Conservation (phyloP, 2,113 vertebrate species). For the Colossoma macropomum region DNA sequence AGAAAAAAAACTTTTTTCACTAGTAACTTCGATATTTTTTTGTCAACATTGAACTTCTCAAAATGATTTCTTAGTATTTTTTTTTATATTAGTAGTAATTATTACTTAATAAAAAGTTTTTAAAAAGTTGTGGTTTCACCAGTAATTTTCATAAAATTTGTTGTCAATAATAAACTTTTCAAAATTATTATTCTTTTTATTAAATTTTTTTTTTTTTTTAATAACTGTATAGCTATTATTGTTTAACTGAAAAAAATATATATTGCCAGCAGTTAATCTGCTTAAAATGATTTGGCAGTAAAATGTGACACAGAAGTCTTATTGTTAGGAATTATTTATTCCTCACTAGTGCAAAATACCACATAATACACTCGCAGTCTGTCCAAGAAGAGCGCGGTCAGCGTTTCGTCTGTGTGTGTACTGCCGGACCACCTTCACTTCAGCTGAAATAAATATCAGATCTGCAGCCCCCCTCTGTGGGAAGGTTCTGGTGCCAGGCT, state of each 20-base stretch:
- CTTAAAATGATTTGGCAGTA: neutral
- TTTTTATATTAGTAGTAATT: no score
- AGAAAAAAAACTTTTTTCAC: no score
- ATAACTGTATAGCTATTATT: neutral
- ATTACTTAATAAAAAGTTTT: no score
- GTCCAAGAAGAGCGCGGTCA: neutral
- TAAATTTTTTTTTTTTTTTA: neutral
- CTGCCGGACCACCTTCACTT: neutral
- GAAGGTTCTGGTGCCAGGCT: neutral
- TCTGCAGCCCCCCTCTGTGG: neutral
- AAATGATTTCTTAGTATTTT: no score
- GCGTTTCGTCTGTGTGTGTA: conserved; percentile 5
- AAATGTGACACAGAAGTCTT: neutral
- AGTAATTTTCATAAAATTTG: no score
- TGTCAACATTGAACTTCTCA: no score
- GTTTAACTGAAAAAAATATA: neutral
- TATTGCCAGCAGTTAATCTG: neutral
- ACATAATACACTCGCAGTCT: conserved; percentile 14
- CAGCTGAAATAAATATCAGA: no score
- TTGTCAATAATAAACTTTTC: no score
- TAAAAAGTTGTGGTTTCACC: no score
- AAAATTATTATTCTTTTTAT: no score
- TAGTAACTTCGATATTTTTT: no score
- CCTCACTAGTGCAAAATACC: neutral
- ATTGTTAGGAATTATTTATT: neutral